These are phyloP conservation scores for Alca torda DNA, from an alignment of 2,797 vertebrate species.

Conservation along the genomic window DNA sequence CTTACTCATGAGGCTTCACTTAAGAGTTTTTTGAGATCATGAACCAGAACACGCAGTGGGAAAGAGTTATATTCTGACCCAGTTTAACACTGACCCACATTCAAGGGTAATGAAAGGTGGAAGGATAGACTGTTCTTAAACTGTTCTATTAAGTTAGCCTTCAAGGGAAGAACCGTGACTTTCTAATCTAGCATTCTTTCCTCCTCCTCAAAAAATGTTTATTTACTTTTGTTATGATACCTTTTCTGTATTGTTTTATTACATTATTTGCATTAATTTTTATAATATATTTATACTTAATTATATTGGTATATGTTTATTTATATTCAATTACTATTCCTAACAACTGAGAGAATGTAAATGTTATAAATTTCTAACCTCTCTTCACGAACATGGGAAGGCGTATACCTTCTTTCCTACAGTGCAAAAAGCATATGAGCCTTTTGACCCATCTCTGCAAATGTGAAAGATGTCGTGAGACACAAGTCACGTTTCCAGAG, in stretches of 20 bases:
- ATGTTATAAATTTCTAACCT: background rate
- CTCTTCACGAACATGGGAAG: background rate
- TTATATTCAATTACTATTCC: background rate
- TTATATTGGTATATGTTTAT: background rate
- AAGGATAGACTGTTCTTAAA: background rate
- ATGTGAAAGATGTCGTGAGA: background rate
- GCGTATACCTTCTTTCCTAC: background rate
- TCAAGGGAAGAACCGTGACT: background rate
- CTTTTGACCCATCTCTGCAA: background rate
- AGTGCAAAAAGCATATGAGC: background rate
- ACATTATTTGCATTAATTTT: background rate
- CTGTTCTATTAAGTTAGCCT: background rate
- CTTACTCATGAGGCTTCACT: background rate
- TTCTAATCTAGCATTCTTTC: background rate
- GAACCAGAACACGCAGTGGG: background rate
- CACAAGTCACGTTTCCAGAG: background rate
- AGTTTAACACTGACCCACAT: background rate
- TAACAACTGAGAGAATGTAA: background rate
- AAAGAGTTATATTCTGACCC: background rate
- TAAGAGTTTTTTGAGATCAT: background rate
- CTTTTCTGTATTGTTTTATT: background rate
- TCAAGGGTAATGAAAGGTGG: background rate
- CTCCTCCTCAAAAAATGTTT: background rate
- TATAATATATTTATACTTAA: background rate
- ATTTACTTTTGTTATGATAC: background rate